A percentile compares a stretch with the other conserved stretches of the same genome.
phyloP scores from a whole-genome alignment of 1,140 invertebrate genomes.

The Euglossa dilemma region DNA sequence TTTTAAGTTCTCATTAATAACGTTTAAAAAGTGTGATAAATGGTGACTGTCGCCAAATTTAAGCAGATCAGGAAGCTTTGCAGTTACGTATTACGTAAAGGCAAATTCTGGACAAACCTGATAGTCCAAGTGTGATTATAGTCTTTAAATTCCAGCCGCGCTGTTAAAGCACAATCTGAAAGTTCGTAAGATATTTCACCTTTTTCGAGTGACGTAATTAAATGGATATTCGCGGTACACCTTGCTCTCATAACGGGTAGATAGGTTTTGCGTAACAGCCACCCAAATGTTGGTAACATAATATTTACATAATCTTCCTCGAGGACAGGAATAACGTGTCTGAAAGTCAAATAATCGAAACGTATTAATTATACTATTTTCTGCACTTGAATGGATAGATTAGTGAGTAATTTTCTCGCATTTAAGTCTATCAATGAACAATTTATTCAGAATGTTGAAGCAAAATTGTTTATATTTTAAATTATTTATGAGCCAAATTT shows the following conservation, averaged over 20 bases:
- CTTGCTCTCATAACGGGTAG: conserved; percentile 4
- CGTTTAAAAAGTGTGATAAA: neutral
- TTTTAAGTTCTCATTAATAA: neutral
- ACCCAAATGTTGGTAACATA: conserved; percentile 36
- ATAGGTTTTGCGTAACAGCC: conserved; percentile 38
- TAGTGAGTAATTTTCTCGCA: too few species aligned
- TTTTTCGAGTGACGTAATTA: conserved; percentile 46
- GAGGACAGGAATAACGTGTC: conserved; percentile 16
- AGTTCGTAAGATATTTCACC: conserved; percentile 28
- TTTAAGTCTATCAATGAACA: too few species aligned
- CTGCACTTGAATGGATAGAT: too few species aligned
- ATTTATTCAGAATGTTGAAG: too few species aligned
- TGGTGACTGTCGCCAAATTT: neutral
- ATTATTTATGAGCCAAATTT: too few species aligned
- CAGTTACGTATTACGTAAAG: conserved; percentile 32
- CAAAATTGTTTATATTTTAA: too few species aligned
- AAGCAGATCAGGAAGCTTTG: conserved; percentile 22
- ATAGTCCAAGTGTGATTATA: conserved; percentile 25
- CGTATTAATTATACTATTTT: neutral
- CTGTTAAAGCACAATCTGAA: conserved; percentile 1
- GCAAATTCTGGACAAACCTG: conserved; percentile 45
- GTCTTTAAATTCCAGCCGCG: conserved; percentile 9
- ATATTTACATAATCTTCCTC: conserved; percentile 48
- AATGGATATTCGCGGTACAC: conserved; percentile 22
- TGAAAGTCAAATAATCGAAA: neutral